Evolutionary conservation across 2,797 vertebrate species (phyloP).

Genomic region (Morelia viridis): DNA sequence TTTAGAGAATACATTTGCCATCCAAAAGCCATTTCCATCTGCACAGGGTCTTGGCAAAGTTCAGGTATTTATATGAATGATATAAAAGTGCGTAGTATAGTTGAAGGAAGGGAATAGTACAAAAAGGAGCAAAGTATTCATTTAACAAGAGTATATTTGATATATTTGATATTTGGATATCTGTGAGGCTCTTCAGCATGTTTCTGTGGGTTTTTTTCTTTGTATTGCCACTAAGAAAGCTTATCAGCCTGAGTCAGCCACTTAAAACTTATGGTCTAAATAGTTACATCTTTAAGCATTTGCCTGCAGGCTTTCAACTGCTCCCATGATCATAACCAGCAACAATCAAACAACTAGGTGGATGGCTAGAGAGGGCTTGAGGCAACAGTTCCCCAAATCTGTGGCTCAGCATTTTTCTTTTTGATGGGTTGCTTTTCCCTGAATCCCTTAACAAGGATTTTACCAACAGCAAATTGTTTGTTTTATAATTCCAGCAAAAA

Average conservation of each 20-base stretch:
- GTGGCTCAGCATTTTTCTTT: neutral
- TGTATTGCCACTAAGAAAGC: neutral
- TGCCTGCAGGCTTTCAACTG: neutral
- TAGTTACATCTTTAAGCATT: neutral
- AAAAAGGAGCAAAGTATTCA: neutral
- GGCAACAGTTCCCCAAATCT: slow-evolving; percentile 9
- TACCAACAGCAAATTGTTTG: neutral
- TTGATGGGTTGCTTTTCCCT: neutral
- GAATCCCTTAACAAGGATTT: neutral
- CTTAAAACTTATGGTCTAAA: neutral
- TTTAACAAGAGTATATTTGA: neutral
- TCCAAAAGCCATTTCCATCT: neutral
- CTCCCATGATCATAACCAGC: slow-evolving; percentile 5
- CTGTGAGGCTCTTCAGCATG: neutral
- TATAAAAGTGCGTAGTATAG: neutral
- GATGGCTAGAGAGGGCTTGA: slow-evolving; percentile 4
- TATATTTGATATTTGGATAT: neutral
- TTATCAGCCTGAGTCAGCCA: neutral
- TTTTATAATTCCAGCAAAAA: slow-evolving; percentile 42
- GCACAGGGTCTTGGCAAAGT: neutral
- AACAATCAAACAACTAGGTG: neutral
- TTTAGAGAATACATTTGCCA: neutral
- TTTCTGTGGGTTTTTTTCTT: neutral
- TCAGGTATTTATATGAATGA: neutral
- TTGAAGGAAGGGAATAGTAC: neutral